Percentiles rank a stretch among this genome's conserved stretches.
Conservation (phyloP, 2,888 invertebrate genomes). For the Alloscopus bannaensis region DNA sequence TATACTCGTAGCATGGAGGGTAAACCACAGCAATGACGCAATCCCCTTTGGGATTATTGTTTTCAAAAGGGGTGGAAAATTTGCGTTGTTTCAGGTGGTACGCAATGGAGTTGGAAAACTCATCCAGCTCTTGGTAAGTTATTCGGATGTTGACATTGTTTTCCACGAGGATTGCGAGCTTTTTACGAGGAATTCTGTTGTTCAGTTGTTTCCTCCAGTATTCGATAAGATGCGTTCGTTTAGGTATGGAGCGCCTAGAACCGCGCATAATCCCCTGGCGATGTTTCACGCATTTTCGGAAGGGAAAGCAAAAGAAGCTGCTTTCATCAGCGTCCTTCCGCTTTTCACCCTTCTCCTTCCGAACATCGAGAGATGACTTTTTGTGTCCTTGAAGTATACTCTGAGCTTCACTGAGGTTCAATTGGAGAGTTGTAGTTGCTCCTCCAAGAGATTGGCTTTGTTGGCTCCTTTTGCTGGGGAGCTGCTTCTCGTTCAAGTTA, state of each 20-base stretch:
- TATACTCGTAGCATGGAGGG: constrained; percentile 60
- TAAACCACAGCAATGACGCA: constrained; percentile 62
- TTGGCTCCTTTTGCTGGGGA: not conserved
- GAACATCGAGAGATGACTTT: not conserved
- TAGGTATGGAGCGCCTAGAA: not conserved
- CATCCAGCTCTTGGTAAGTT: constrained; percentile 43
- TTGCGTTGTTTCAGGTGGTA: constrained; percentile 32
- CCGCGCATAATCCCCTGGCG: constrained; percentile 21
- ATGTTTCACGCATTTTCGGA: not conserved
- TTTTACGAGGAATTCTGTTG: constrained; percentile 17
- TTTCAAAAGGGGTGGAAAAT: constrained; percentile 22
- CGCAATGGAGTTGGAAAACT: constrained; percentile 43
- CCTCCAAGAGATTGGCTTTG: too few species aligned
- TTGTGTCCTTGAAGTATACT: constrained; percentile 6
- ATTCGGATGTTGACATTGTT: constrained; percentile 22
- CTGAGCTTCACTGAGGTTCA: constrained; percentile 4
- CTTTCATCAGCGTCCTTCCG: not conserved
- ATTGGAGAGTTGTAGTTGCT: not conserved
- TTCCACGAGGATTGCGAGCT: constrained; percentile 41
- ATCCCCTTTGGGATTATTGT: constrained; percentile 62
- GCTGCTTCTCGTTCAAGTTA: not conserved
- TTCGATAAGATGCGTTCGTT: constrained; percentile 30
- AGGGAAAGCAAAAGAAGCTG: not conserved
- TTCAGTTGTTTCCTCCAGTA: constrained; percentile 34
- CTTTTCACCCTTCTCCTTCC: not conserved